Evolutionary conservation across 1,140 invertebrate species (phyloP).

Genomic region (Antheraea pernyi): DNA sequence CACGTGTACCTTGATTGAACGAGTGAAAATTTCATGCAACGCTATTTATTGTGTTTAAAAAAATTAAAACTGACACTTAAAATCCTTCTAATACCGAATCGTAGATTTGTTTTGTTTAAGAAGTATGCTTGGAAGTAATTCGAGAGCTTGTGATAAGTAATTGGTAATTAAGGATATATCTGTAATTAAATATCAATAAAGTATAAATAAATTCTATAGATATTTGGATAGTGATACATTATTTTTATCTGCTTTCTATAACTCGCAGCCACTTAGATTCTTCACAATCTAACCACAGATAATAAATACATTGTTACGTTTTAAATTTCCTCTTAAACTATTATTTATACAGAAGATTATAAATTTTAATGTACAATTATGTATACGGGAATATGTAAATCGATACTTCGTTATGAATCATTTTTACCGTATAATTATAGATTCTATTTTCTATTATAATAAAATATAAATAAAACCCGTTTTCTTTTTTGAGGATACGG

Average conservation of each 20-base stretch:
- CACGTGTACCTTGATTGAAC: too few species aligned
- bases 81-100: conserved; percentile 13
- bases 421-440: background rate
- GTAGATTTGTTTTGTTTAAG: conserved; percentile 8
- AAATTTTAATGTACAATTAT: too few species aligned
- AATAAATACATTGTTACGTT: too few species aligned
- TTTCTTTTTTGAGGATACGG: too few species aligned
- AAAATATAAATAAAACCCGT: background rate
- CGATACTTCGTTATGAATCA: background rate
- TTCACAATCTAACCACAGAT: too few species aligned
- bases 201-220: conserved; percentile 18
- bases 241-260: too few species aligned
- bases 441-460: background rate
- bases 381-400: background rate
- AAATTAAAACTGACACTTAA: too few species aligned
- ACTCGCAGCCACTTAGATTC: too few species aligned
- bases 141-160: conserved; percentile 21
- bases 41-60: too few species aligned
- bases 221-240: background rate
- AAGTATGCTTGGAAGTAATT: conserved; percentile 16
- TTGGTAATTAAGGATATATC: conserved; percentile 13
- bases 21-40: too few species aligned
- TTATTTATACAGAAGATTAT: too few species aligned
- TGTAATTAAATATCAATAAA: conserved; percentile 9
- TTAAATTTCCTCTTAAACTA: too few species aligned